phyloP scores from a whole-genome alignment of 2,797 vertebrate species.

The Chelonia mydas region DNA sequence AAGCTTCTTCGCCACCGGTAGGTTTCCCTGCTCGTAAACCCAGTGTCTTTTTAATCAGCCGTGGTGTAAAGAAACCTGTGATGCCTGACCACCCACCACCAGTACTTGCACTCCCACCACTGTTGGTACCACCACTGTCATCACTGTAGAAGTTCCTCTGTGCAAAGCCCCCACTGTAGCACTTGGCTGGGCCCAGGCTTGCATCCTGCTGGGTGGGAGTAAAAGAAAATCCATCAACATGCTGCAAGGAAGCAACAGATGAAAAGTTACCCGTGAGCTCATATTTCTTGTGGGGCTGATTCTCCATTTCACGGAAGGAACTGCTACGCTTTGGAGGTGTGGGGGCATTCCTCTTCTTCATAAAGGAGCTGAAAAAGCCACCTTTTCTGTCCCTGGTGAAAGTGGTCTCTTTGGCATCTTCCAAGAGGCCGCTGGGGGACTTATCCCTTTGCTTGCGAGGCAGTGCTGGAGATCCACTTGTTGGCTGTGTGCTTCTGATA shows the following conservation, averaged over 20 bases:
- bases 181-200: conserved; percentile 89
- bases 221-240: conserved; percentile 88
- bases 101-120: conserved; percentile 81
- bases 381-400: conserved; percentile 97
- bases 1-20: conserved; percentile 86
- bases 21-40: conserved; percentile 94
- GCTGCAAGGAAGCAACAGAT: conserved; percentile 87
- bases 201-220: conserved; percentile 89
- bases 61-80: conserved; percentile 97
- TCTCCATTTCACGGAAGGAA: conserved; percentile 98
- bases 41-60: conserved; percentile 98
- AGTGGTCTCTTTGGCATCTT: conserved; percentile 92
- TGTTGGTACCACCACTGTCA: conserved; percentile 74
- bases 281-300: conserved; percentile 96
- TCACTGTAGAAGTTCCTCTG: conserved; percentile 88
- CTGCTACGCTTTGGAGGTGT: conserved; percentile 97
- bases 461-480: conserved; percentile 91
- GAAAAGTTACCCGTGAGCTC: conserved; percentile 93
- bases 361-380: conserved; percentile 99
- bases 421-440: conserved; percentile 92
- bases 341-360: conserved; percentile 97
- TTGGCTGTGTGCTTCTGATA: conserved; percentile 79
- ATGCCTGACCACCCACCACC: conserved; percentile 94
- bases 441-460: conserved; percentile 97
- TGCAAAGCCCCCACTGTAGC: conserved; percentile 92